These are phyloP conservation scores for Drosophila lacertosa DNA, from an alignment of 1,140 invertebrate genomes.

Conservation along the genomic window DNA sequence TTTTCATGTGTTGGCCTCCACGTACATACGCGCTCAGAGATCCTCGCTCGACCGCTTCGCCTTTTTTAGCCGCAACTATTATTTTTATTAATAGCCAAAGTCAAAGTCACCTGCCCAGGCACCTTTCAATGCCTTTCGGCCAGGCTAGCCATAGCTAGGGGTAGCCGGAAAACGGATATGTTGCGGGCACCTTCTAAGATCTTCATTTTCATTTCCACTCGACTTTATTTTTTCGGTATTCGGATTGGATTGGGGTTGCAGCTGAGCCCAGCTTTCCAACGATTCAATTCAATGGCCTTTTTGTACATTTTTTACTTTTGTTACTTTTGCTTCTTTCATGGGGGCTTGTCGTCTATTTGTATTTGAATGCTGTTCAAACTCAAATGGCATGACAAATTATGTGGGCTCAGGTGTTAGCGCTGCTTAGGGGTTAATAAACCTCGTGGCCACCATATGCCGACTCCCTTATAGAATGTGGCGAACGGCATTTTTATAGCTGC, in stretches of 20 bases:
- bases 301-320: conserved; percentile 9
- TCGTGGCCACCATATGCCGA: conserved; percentile 43
- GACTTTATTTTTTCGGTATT: conserved; percentile 22
- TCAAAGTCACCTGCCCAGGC: conserved; percentile 76
- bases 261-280: conserved; percentile 44
- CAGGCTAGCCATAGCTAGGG: too few relatives aligned
- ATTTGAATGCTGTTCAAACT: conserved; percentile 69
- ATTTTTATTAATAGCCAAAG: conserved; percentile 82
- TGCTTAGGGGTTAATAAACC: conserved; percentile 77
- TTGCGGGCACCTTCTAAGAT: conserved; percentile 69
- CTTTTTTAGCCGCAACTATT: conserved; percentile 79
- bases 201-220: conserved; percentile 56
- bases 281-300: too few relatives aligned
- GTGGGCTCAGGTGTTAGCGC: conserved; percentile 77
- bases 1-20: conserved; percentile 68
- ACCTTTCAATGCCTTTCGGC: too few relatives aligned
- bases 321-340: conserved; percentile 44
- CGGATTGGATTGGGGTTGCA: conserved; percentile 77
- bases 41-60: conserved; percentile 59
- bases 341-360: conserved; percentile 64
- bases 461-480: not conserved
- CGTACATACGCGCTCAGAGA: conserved; percentile 16
- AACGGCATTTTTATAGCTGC: not conserved
- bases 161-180: conserved; percentile 78
- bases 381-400: conserved; percentile 80